Evolutionary conservation across 2,113 vertebrate species (phyloP), one percentile per base, ranked within the genome.

Genomic region (Muscicapa adusta): DNA sequence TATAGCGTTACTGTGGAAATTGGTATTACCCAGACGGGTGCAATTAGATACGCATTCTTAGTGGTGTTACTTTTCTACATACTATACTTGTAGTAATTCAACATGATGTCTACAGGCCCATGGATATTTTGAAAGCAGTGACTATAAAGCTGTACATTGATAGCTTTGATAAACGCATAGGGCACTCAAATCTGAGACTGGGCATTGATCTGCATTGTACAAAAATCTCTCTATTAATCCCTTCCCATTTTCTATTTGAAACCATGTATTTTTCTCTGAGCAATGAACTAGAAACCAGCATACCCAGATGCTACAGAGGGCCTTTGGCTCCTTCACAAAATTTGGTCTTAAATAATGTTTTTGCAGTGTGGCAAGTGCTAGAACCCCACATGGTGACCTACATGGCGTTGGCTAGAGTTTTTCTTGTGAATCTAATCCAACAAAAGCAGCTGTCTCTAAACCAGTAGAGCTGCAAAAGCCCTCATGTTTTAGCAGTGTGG

Each of bases 401-500:
- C 88, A 92, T 97, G 96, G 86, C 28, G 0, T 45, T 91, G 92
- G 88, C 84, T 90, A 12, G 51, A 87, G 89, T 42, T 82, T 42
- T 68, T 58, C 74, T 94, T 75, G 81, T 94, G 96, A 87, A 20
- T 85, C 84, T 88, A 86, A 88, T 97, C 95, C 97, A 97, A 91
- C 86, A 94, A 94, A 96, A 94, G 91, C 96, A 95, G 96, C 75
- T 95, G 81, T 95, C 94, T 87, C 60, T 53, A 67, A 94, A 88
- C 62, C 38, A 89, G 50, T 18, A 89, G 73, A 93, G 63, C 72
- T 96, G 66, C 34, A 82, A 92, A 89, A 96, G 47, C 70, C 48
- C 70, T 91, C 53, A 40, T 26, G 33, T 78, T 94, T 93, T 80
- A 93, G 62, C n/a, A 63, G 10, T 31, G 61, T 14, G 15, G 23